phyloP scores from a whole-genome alignment of 2,797 vertebrate genomes.

The Neosalanx taihuensis region DNA sequence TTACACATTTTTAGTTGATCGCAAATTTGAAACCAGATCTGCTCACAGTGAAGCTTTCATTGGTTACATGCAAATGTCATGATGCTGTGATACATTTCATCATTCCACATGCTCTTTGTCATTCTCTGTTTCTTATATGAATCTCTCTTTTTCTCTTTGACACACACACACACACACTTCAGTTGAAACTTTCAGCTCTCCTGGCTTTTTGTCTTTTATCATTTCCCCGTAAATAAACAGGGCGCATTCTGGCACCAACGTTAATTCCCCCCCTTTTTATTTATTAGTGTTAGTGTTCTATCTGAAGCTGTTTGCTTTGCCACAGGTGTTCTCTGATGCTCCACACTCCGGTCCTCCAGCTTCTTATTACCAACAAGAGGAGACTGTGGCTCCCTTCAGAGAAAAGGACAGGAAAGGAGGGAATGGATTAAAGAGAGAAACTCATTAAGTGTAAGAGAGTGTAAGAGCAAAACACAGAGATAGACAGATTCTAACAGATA shows the following conservation, averaged over 20 bases:
- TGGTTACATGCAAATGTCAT: background rate
- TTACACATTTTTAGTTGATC: background rate
- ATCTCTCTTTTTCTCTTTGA: background rate
- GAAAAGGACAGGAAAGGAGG: background rate
- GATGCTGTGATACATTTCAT: background rate
- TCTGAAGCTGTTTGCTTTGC: constrained; percentile 47
- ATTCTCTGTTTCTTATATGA: background rate
- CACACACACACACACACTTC: constrained; percentile 20
- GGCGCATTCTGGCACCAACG: constrained; percentile 44
- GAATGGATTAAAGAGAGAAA: background rate
- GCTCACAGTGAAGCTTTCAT: no score
- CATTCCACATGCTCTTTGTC: background rate
- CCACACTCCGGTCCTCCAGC: constrained; percentile 33
- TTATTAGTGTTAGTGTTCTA: constrained; percentile 47
- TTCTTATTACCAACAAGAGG: constrained; percentile 56
- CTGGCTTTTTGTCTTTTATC: constrained; percentile 8
- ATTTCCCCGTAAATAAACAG: constrained; percentile 28
- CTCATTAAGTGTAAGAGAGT: background rate
- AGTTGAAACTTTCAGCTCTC: constrained; percentile 23
- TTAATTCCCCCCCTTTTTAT: constrained; percentile 45
- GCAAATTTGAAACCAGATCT: background rate
- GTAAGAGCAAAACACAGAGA: background rate
- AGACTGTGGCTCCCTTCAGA: constrained; percentile 15
- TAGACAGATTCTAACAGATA: background rate
- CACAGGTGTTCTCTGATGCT: constrained; percentile 60